Conservation (phyloP, 2,113 vertebrate species). For the Varanus salvator region DNA sequence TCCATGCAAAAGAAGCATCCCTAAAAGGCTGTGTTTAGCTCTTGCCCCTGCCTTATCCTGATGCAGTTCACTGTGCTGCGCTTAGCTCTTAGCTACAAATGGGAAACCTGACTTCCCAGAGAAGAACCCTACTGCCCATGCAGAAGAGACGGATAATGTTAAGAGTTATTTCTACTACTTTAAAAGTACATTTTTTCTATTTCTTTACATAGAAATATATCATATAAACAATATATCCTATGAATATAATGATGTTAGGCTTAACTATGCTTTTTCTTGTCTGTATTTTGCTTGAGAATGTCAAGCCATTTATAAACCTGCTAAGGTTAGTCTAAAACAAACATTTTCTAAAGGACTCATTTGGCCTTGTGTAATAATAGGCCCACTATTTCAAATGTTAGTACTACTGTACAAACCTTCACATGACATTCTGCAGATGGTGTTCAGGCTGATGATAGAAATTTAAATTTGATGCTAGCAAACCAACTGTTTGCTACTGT, state of each 20-base stretch:
- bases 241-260: not conserved
- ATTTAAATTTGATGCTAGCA: constrained; percentile 79
- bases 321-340: constrained; percentile 20
- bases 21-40: not conserved
- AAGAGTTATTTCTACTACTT: not conserved
- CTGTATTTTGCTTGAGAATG: not conserved
- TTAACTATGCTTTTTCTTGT: not conserved
- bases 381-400: constrained; percentile 52
- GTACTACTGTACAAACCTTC: constrained; percentile 52
- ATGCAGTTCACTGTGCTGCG: no score
- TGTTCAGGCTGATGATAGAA: constrained; percentile 62
- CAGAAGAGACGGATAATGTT: not conserved
- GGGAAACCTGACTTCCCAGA: not conserved
- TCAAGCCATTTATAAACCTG: constrained; percentile 20
- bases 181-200: not conserved
- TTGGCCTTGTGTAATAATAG: constrained; percentile 41
- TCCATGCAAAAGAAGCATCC: not conserved
- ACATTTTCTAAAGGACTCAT: not conserved
- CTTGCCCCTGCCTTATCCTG: not conserved
- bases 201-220: constrained; percentile 1
- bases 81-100: not conserved
- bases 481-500: constrained; percentile 78
- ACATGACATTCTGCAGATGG: constrained; percentile 54
- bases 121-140: not conserved
- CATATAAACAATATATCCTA: not conserved